phyloP scores from a whole-genome alignment of 2,113 vertebrate genomes.

The Rafetus swinhoei region DNA sequence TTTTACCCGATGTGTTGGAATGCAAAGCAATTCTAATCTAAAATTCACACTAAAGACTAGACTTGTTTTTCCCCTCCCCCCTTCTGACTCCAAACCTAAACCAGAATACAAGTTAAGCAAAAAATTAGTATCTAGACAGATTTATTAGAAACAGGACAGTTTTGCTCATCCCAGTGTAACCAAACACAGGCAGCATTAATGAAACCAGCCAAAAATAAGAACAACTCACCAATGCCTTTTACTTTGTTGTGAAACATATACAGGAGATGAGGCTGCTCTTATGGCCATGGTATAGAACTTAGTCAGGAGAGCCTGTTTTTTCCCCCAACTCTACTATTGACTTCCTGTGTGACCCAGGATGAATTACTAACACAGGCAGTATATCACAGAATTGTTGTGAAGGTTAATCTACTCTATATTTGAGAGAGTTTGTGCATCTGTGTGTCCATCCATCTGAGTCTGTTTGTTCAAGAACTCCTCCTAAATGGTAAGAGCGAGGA shows the following conservation, averaged over 20 bases:
- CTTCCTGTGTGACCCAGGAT: neutral
- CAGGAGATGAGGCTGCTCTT: neutral
- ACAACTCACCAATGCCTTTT: neutral
- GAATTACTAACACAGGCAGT: neutral
- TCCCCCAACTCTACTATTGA: neutral
- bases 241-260: neutral
- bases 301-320: neutral
- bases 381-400: neutral
- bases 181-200: neutral
- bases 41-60: neutral
- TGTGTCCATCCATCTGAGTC: no score
- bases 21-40: neutral
- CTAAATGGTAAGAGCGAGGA: no score
- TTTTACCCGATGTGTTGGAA: neutral
- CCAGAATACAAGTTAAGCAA: neutral
- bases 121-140: neutral
- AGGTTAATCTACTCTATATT: neutral
- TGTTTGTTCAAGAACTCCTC: no score
- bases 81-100: fast-evolving
- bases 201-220: neutral
- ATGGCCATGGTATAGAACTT: neutral
- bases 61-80: neutral
- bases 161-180: neutral
- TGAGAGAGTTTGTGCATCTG: no score
- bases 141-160: neutral